Conservation (phyloP, 2,797 vertebrate species). For the Pachyuromys duprasi region DNA sequence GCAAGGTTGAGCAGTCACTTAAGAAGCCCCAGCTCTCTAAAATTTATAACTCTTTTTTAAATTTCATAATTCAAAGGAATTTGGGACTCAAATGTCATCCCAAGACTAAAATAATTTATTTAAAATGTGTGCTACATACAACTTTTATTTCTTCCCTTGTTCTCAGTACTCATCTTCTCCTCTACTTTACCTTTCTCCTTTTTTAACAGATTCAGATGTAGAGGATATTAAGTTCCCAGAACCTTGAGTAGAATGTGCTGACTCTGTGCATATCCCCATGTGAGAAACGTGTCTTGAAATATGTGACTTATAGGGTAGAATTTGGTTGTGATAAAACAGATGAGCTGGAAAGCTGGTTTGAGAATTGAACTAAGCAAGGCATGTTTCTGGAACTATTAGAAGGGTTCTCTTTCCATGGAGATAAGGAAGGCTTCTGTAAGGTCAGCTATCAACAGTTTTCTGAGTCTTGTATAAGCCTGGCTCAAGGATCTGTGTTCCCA, state of each 20-base stretch:
- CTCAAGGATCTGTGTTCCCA: neutral
- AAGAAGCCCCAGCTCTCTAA: neutral
- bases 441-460: no score
- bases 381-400: neutral
- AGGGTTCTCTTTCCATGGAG: neutral
- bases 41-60: neutral
- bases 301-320: neutral
- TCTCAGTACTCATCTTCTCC: neutral
- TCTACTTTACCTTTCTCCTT: accelerated
- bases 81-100: neutral
- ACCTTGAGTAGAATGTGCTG: neutral
- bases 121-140: neutral
- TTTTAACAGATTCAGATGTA: neutral
- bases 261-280: neutral
- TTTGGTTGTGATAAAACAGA: neutral
- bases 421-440: neutral
- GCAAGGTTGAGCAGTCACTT: conserved; percentile 21
- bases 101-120: conserved; percentile 45
- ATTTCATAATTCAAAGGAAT: conserved; percentile 36
- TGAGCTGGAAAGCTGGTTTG: neutral
- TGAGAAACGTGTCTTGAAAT: neutral
- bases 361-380: neutral
- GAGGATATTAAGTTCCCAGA: neutral
- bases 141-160: neutral
- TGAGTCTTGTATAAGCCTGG: neutral